Evolutionary conservation across 2,888 invertebrate species (phyloP).

Genomic region (Invenusta paracnida): DNA sequence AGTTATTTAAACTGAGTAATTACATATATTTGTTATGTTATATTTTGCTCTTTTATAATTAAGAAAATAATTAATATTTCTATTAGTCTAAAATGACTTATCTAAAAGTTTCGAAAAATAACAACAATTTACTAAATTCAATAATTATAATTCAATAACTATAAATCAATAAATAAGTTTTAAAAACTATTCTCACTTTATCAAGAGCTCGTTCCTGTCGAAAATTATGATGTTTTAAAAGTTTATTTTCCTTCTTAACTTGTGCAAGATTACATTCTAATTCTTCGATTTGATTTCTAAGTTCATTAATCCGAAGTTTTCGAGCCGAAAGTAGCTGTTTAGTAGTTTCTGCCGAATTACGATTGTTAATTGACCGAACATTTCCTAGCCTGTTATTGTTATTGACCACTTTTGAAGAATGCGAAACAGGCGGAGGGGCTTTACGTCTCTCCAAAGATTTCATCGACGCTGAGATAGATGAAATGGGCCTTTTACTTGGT

Average conservation of each 20-base stretch:
- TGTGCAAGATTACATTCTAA: not conserved
- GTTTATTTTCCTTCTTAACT: not conserved
- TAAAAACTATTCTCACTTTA: not conserved
- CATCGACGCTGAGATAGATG: too few species aligned
- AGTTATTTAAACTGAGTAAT: not conserved
- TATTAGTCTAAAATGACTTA: too few species aligned
- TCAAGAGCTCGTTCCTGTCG: not conserved
- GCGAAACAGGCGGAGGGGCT: too few species aligned
- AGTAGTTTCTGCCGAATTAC: not conserved
- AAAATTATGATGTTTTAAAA: not conserved
- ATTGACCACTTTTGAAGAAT: too few species aligned
- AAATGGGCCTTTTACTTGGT: not conserved
- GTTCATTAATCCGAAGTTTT: not conserved
- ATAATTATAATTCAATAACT: not conserved
- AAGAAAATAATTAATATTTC: not conserved
- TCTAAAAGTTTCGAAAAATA: too few species aligned
- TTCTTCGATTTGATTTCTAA: not conserved
- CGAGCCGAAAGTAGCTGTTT: not conserved
- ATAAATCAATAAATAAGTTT: too few species aligned
- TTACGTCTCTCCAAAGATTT: too few species aligned
- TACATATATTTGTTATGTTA: not conserved
- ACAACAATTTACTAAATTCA: not conserved
- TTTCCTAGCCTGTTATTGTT: too few species aligned
- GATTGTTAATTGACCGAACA: too few species aligned
- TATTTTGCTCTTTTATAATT: not conserved